Percentiles rank a stretch among this genome's conserved stretches.
These are phyloP conservation scores for Yponomeuta evonymella DNA, from an alignment of 2,888 invertebrate genomes.

Conservation along the genomic window DNA sequence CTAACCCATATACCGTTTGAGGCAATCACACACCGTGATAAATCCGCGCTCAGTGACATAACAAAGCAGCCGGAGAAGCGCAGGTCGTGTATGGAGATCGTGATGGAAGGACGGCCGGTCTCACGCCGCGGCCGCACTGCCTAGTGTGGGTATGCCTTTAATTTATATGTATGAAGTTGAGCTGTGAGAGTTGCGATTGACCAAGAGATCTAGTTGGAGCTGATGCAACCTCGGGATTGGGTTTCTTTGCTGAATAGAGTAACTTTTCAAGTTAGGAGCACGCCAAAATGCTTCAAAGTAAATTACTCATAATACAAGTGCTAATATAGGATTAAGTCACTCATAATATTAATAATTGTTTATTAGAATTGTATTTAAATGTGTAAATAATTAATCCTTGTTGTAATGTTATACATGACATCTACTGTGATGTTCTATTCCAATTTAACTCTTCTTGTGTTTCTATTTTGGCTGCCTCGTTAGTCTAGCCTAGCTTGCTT, in stretches of 20 bases:
- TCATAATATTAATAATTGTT: too few species aligned
- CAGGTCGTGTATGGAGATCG: slow-evolving; percentile 12
- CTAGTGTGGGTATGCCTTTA: slow-evolving; percentile 2
- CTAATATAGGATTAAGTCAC: too few species aligned
- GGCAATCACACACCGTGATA: slow-evolving; percentile 2
- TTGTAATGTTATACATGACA: too few species aligned
- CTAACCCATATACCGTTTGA: slow-evolving; percentile 1
- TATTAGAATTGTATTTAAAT: too few species aligned
- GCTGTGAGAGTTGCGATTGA: neutral
- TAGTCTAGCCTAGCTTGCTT: too few species aligned
- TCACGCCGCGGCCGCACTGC: neutral
- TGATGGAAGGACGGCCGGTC: neutral
- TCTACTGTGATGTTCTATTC: too few species aligned
- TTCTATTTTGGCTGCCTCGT: too few species aligned
- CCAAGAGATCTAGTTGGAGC: neutral
- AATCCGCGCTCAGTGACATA: neutral
- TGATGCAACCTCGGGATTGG: neutral
- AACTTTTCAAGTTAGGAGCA: neutral
- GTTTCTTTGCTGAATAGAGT: neutral
- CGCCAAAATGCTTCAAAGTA: too few species aligned
- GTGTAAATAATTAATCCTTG: too few species aligned
- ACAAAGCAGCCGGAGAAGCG: slow-evolving; percentile 10
- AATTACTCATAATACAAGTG: too few species aligned
- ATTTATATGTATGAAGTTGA: neutral
- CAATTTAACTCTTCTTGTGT: too few species aligned